Base-by-base conservation (phyloP, 2,888 invertebrate genomes). In the Sturmia bella region DNA sequence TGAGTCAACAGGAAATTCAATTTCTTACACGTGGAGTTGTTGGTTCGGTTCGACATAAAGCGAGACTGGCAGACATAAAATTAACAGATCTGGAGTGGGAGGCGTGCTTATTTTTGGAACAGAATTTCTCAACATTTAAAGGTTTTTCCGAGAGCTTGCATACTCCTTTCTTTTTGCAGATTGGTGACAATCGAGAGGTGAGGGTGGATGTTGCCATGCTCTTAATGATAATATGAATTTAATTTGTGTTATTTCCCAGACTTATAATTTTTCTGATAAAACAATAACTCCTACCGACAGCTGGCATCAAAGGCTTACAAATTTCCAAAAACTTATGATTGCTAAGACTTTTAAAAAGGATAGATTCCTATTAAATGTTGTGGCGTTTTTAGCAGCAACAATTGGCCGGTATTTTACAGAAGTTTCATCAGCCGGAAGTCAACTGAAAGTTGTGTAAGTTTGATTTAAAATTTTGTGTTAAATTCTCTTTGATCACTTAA, bases 271-370 rank as follows among this genome's bases (percentile, higher is more conserved):
- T 90, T 93, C 84, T 90, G 89, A 70, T 82, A 86, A 45, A 9
- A 17, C 21, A 13, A 1, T 48, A n/a, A 73, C 13, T 82, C 89
- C 69, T 85, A 92, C 56, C 78, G 86, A 89, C 3, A 87, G 93
- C 43, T 97, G 96, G 96, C 90, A 96, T 88, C 87, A 88, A 0
- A 91, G 89, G 13, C 89, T 97, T 19, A 92, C 91, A 1, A 91
- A 93, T 72, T 96, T 97, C 88, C 95, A 97, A 87, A 97, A 97
- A 89, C 91, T 98, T 11, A 94, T 97, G 93, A 89, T 97, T 39
- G 88, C 97, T 2, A 95, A 95, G 90, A 92, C 94, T 27, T 92
- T 97, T 61, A 94, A 94, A 85, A 96, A 96, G 89, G 96, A 97
- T 87, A 95, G 95, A 89, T 92, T 98, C 19, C 94, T 96, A 27